Evolutionary conservation across 2,888 invertebrate genomes (phyloP).

Genomic region (Brachylomia viminalis): DNA sequence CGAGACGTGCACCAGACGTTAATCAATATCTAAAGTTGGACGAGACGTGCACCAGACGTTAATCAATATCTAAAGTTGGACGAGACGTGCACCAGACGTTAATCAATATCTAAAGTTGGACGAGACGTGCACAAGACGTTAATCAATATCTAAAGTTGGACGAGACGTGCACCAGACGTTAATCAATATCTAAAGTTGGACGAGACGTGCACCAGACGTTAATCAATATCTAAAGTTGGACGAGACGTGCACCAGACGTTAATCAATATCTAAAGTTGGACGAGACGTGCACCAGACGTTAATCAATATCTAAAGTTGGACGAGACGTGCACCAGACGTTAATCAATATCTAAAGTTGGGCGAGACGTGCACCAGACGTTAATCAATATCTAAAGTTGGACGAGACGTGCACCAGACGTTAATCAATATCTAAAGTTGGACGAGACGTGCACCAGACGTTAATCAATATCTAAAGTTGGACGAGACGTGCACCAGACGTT

Average conservation of each 20-base stretch:
- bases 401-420: slow-evolving; percentile 3
- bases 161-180: too few relatives aligned
- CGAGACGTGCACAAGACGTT: too few relatives aligned
- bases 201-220: slow-evolving; percentile 3
- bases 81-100: too few relatives aligned
- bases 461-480: background rate
- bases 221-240: background rate
- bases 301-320: background rate
- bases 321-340: slow-evolving; percentile 3
- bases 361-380: slow-evolving; percentile 3
- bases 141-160: slow-evolving; percentile 25
- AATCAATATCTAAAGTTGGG: background rate
- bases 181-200: slow-evolving; percentile 15
- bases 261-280: background rate
- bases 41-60: too few relatives aligned
- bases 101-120: slow-evolving; percentile 25
- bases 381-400: background rate
- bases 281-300: slow-evolving; percentile 3
- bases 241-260: slow-evolving; percentile 3
- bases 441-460: slow-evolving; percentile 3
- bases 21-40: slow-evolving; percentile 25
- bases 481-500: slow-evolving; percentile 3
- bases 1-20: too few relatives aligned
- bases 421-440: background rate
- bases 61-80: slow-evolving; percentile 25